Evolutionary conservation across 2,888 invertebrate genomes (phyloP).

Genomic region (Drosophila heteroneura): DNA sequence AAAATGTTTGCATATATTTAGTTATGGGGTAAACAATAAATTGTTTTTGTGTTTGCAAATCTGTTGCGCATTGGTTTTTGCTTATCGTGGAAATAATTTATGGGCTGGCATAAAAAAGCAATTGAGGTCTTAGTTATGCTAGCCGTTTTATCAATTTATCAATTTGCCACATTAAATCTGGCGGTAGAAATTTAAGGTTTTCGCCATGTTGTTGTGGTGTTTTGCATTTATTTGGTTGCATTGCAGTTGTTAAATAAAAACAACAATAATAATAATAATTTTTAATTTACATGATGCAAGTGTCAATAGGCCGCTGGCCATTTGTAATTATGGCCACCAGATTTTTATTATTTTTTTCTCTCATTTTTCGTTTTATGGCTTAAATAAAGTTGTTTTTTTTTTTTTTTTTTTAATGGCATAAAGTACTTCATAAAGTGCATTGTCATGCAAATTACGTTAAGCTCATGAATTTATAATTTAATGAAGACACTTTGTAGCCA

Average conservation of each 20-base stretch:
- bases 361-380: constrained; percentile 20
- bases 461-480: constrained; percentile 78
- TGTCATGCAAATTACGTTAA: constrained; percentile 81
- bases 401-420: constrained; percentile 65
- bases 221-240: constrained; percentile 28
- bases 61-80: constrained; percentile 71
- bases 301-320: constrained; percentile 71
- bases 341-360: constrained; percentile 32
- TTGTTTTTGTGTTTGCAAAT: constrained; percentile 53
- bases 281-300: constrained; percentile 73
- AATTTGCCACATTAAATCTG: constrained; percentile 71
- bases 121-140: constrained; percentile 54
- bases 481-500: constrained; percentile 81
- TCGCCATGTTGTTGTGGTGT: neutral
- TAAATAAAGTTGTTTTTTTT: constrained; percentile 26
- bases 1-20: constrained; percentile 36
- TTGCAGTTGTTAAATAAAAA: constrained; percentile 28
- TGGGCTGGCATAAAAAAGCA: constrained; percentile 57
- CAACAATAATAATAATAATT: constrained; percentile 61
- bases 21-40: constrained; percentile 52
- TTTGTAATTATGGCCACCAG: constrained; percentile 62
- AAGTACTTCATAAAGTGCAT: constrained; percentile 74
- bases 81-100: constrained; percentile 70
- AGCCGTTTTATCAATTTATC: constrained; percentile 62
- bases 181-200: constrained; percentile 14